phyloP scores from a whole-genome alignment of 2,113 vertebrate species.

The Marmota monax region DNA sequence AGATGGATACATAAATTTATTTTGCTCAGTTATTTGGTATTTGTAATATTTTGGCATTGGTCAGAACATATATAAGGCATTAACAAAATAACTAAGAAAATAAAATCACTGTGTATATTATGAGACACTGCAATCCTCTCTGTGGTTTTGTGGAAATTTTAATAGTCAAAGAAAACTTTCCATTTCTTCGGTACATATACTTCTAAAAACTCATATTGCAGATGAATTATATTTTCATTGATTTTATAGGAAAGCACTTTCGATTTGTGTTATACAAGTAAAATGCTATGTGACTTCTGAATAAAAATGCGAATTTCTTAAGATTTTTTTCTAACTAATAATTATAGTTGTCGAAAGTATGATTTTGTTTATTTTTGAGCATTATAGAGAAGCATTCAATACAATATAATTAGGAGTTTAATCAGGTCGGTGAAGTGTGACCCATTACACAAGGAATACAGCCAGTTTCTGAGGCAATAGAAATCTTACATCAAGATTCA shows the following conservation, averaged over 20 bases:
- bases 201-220: neutral
- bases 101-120: neutral
- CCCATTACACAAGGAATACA: conserved; percentile 13
- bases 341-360: neutral
- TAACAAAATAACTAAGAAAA: neutral
- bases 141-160: neutral
- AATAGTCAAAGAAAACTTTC: neutral
- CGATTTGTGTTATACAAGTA: neutral
- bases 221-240: neutral
- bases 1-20: neutral
- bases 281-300: neutral
- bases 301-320: neutral
- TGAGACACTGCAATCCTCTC: neutral
- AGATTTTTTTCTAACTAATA: neutral
- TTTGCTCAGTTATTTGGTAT: neutral
- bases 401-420: conserved; percentile 68
- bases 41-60: neutral
- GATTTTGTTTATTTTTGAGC: conserved; percentile 12
- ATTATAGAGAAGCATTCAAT: conserved; percentile 50
- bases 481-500: conserved; percentile 14
- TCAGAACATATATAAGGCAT: neutral
- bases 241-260: neutral
- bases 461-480: conserved; percentile 7
- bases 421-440: conserved; percentile 47
- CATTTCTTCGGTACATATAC: neutral